Conservation (phyloP, 1,140 invertebrate genomes). For the Drosophila subpulchrella region DNA sequence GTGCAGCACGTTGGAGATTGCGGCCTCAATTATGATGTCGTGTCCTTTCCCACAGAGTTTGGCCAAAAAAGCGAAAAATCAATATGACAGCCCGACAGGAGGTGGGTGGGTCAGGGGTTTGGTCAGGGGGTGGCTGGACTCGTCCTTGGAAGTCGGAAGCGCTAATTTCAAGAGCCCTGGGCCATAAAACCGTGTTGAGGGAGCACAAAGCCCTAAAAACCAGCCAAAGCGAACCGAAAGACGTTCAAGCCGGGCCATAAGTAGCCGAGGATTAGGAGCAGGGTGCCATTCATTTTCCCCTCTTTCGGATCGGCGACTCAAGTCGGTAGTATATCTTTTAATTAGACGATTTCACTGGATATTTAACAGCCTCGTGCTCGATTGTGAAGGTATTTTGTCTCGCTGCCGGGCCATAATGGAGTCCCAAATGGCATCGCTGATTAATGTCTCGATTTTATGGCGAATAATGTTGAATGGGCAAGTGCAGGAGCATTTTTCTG, state of each 20-base stretch:
- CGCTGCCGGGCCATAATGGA: slow-evolving; percentile 26
- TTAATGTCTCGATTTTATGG: slow-evolving; percentile 48
- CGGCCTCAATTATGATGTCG: slow-evolving; percentile 65
- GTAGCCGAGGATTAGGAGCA: slow-evolving; percentile 52
- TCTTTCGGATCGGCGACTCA: slow-evolving; percentile 23
- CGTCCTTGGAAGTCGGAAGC: slow-evolving; percentile 48
- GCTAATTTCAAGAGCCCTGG: slow-evolving; percentile 60
- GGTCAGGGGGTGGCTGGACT: slow-evolving; percentile 2
- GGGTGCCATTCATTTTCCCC: neutral
- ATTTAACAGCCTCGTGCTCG: slow-evolving; percentile 39
- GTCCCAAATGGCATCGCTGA: slow-evolving; percentile 41
- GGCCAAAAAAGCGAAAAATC: slow-evolving; percentile 48
- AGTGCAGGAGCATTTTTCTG: neutral
- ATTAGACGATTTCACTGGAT: slow-evolving; percentile 58
- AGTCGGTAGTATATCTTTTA: slow-evolving; percentile 53
- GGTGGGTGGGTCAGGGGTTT: neutral
- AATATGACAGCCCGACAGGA: slow-evolving; percentile 34
- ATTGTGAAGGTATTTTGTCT: slow-evolving; percentile 44
- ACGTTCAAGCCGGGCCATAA: slow-evolving; percentile 52
- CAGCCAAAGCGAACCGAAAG: slow-evolving; percentile 51
- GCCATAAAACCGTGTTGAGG: slow-evolving; percentile 58
- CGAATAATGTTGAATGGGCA: slow-evolving; percentile 26
- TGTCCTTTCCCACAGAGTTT: slow-evolving; percentile 28
- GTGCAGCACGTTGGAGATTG: slow-evolving; percentile 48
- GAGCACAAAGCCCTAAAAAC: slow-evolving; percentile 60